Base-by-base conservation (phyloP, 2,888 invertebrate genomes). In the Xestia ashworthii region DNA sequence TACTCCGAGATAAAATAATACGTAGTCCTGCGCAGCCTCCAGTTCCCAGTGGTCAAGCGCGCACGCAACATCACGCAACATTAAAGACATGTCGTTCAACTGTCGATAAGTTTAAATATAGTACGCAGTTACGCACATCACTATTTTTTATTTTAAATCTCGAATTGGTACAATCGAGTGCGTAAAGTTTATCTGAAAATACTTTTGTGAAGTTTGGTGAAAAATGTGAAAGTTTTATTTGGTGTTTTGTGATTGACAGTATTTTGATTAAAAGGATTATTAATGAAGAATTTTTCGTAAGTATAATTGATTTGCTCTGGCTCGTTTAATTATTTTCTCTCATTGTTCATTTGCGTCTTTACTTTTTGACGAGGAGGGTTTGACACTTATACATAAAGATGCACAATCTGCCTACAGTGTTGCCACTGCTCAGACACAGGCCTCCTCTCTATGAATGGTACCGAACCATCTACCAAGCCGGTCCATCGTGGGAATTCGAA, bases 1-100 rank as follows among this genome's bases (percentile, higher is more conserved):
- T 48, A 55, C 65, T 82, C 72, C 66, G 82, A 91, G 92, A 93
- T 94, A 93, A 92, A 92, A 92, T 89, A 90, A 90, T 91, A 90
- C 89, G 90, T 89, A 89, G 87, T 91, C 90, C 87, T 77, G 83
- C 84, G 89, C 91, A 91, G 90, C 90, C 89, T 92, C 90, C 93
- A 92, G 92, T 93, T 76, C 82, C 83, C 87, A 76, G 80, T 78
- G 80, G 76, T 76, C 79, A 80, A 86, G 88, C 84, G 90, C 86
- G 88, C 85, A 88, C 93, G 92, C 91, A 89, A 87, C 91, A 84
- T 88, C 86, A 88, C 93, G 92, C 91, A 89, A 86, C 91, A 82
- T 89, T 84, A 86, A 83, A 82, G 88, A 85, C 80, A 82, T 69
- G 78, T 76, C 82, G 73, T 86, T 87, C 76, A 87, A 89, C 86